These are phyloP conservation scores for Edolisoma coerulescens DNA, from an alignment of 2,113 vertebrate species.

Conservation along the genomic window DNA sequence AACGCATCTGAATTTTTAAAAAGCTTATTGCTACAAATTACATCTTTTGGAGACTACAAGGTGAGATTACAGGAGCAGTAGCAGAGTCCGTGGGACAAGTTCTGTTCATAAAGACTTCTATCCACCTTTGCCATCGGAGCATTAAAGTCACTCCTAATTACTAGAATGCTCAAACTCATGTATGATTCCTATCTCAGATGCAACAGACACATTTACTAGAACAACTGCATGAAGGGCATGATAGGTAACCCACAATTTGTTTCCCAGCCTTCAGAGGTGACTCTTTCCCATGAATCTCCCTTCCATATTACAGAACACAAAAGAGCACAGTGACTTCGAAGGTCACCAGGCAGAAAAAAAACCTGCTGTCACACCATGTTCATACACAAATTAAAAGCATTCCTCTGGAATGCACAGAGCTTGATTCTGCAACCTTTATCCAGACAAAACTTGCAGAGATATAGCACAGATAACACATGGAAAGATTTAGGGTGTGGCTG, in stretches of 20 bases:
- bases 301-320: background rate
- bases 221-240: background rate
- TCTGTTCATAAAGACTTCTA: background rate
- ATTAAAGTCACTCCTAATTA: background rate
- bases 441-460: slow-evolving; percentile 22
- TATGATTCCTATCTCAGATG: background rate
- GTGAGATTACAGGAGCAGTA: background rate
- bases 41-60: background rate
- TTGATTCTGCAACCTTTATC: background rate
- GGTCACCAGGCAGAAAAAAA: background rate
- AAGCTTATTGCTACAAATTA: background rate
- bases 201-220: background rate
- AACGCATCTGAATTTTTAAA: background rate
- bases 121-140: background rate
- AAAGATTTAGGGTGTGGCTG: background rate
- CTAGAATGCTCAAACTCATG: background rate
- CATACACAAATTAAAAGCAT: background rate
- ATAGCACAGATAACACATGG: background rate
- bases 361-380: background rate
- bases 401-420: background rate
- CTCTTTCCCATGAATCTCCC: background rate
- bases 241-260: background rate
- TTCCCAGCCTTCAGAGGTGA: background rate
- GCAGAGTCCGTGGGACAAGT: background rate
- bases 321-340: background rate